Base-by-base conservation (phyloP, 2,113 vertebrate species). In the Furnarius figulus region DNA sequence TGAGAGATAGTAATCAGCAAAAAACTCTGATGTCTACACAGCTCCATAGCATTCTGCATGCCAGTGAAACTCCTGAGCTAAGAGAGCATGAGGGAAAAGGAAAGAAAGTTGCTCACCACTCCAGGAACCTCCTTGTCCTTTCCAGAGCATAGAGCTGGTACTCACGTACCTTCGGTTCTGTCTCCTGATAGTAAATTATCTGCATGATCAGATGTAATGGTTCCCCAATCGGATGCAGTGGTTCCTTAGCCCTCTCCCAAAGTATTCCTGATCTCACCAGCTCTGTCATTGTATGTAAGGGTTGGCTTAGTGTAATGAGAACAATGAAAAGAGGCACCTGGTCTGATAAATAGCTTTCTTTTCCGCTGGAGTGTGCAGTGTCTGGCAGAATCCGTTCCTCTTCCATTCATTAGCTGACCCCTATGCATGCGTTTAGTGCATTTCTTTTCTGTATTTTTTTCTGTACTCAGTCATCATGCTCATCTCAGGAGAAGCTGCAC, bases 401-500 rank as follows among this genome's bases (percentile, higher is more conserved):
- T 88, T 96, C 85, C 90, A 47, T 94, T 95, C 93, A 74, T 86
- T 81, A 92, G 96, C 92, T 92, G 91, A 96, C 87, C 90, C 91
- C 89, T 96, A 95, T 97, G 94, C 95, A 95, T 97, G 95, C 82
- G 77, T 96, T 97, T 96, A 97, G 96, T 96, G 96, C 96, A 95
- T 97, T 96, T 95, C 85, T 95, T 95, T 96, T 96, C 95, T 97
- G 94, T 97, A 93, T 96, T 95, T 95, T 96, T 95, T 98, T 98
- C 98, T 98, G 98, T 98, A 98, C 98, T 98, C 98, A 99, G 99
- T 99, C 99, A 96, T 99, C 99, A 95, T 99, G 99, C 98, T 99
- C 99, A 98, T 99, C 99, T 96, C 99, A 99, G 98, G 99, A 99
- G 98, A 99, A 99, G 98, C 98, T 99, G 95, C 99, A 99, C 98